Evolutionary conservation across 2,888 invertebrate genomes (phyloP), one percentile per base, ranked within the genome.

Genomic region (Villa cingulata): DNA sequence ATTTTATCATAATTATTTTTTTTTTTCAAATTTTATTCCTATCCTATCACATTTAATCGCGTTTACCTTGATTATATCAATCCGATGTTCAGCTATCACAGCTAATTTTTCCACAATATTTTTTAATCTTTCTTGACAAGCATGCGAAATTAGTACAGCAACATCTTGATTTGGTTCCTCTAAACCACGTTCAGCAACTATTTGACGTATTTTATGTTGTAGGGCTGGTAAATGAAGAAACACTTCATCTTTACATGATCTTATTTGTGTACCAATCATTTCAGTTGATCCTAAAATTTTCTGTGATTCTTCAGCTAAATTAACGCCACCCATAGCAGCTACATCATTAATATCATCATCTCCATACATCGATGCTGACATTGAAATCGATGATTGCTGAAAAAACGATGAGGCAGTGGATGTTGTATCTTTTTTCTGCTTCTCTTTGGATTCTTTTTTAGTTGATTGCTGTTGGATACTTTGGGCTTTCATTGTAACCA

Each of bases 321-420:
- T 97, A 47, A 97, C 96, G 44, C 96, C 96, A 53, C 96, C 96
- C 96, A 97, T 96, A 12, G 96, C 94, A 29, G 96, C 95, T 15
- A 97, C 96, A 72, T 97, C 96, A 63, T 96, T 97, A 61, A 96
- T 94, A 66, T 97, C 95, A 65, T 95, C 95, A 62, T 94, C 92
- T 39, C 88, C 90, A 52, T 77, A 76, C 57, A 69, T 64, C 16
- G 68, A 65, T 32, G 68, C 80, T 72, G 66, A 68, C 59, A 62
- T 60, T 51, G 63, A 63, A 60, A 68, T 68, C 44, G 67, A 64
- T 52, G 64, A 71, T 71, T 74, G 64, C 72, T 74, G 65, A 72
- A 74, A 62, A 74, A 66, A 65, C 40, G 64, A 63, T 62, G 71
- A 54, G 63, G 66, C 56, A 56, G 64, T 60, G 3, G 66, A 62